Conservation (phyloP, 2,797 vertebrate genomes). For the Urosaurus nigricauda region DNA sequence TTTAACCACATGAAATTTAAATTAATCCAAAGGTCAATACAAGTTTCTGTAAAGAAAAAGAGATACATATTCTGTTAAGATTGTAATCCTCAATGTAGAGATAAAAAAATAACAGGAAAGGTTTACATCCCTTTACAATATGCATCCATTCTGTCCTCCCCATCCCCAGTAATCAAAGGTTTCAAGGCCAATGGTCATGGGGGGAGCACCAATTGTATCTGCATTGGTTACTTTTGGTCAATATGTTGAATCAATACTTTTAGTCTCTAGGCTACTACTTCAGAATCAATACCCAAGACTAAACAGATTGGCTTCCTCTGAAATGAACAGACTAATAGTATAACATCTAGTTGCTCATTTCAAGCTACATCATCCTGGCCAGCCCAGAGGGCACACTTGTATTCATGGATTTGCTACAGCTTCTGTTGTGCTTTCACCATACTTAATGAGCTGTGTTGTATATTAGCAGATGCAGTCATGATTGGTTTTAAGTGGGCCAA, state of each 20-base stretch:
- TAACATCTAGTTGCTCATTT: conserved; percentile 15
- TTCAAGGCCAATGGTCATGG: conserved; percentile 8
- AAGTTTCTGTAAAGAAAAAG: neutral
- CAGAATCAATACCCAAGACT: conserved; percentile 39
- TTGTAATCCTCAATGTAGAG: neutral
- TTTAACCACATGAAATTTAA: neutral
- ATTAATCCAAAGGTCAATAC: conserved; percentile 8
- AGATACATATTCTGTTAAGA: neutral
- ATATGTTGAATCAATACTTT: conserved; percentile 41
- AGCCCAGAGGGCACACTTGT: conserved; percentile 24
- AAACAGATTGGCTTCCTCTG: conserved; percentile 15
- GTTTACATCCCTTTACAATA: neutral
- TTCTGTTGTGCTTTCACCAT: conserved; percentile 47
- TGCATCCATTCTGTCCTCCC: neutral
- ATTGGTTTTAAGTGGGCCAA: conserved; percentile 58
- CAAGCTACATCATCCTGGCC: conserved; percentile 22
- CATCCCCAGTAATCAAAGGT: conserved; percentile 17
- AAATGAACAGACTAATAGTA: conserved; percentile 15
- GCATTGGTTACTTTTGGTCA: conserved; percentile 32
- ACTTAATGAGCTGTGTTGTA: conserved; percentile 59
- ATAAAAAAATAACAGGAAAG: conserved; percentile 3
- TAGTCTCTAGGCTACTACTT: conserved; percentile 23
- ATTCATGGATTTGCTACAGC: conserved; percentile 29
- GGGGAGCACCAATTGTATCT: conserved; percentile 5
- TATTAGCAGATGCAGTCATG: conserved; percentile 44